Conservation (phyloP, 2,797 vertebrate species). For the Pempheris klunzingeri region DNA sequence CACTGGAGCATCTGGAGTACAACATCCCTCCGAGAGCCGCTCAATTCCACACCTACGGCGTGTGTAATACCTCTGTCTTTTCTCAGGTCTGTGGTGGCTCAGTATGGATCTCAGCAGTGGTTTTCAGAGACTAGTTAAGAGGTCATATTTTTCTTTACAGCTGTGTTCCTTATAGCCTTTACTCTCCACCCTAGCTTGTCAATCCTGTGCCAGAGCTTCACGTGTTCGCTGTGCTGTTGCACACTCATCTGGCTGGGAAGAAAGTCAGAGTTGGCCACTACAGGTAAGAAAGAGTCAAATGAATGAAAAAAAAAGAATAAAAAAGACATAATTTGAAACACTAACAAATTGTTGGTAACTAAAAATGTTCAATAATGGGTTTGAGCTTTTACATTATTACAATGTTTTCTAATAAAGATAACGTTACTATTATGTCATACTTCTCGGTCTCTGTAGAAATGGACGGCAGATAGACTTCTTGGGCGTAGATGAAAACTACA, state of each 20-base stretch:
- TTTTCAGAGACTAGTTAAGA: not conserved
- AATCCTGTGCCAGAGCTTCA: constrained; percentile 68
- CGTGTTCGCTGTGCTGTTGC: constrained; percentile 73
- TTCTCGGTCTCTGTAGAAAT: constrained; percentile 58
- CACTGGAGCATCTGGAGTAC: fast-evolving
- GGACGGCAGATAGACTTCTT: constrained; percentile 70
- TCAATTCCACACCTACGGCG: constrained; percentile 74
- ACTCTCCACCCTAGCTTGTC: constrained; percentile 51
- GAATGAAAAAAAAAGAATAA: too few species aligned
- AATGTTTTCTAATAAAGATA: not conserved
- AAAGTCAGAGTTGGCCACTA: constrained; percentile 78
- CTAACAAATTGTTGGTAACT: not conserved
- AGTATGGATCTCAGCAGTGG: not conserved
- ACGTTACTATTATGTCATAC: not conserved
- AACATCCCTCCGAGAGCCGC: constrained; percentile 77
- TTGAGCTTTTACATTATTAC: not conserved
- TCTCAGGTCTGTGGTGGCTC: constrained; percentile 63
- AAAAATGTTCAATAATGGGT: not conserved
- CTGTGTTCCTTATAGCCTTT: not conserved
- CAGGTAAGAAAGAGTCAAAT: constrained; percentile 75
- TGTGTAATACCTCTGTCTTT: constrained; percentile 77
- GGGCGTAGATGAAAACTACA: constrained; percentile 67
- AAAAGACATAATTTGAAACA: too few species aligned
- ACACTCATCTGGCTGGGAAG: constrained; percentile 82
- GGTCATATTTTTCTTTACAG: not conserved